phyloP scores from a whole-genome alignment of 2,797 vertebrate genomes.

The Columba guinea region DNA sequence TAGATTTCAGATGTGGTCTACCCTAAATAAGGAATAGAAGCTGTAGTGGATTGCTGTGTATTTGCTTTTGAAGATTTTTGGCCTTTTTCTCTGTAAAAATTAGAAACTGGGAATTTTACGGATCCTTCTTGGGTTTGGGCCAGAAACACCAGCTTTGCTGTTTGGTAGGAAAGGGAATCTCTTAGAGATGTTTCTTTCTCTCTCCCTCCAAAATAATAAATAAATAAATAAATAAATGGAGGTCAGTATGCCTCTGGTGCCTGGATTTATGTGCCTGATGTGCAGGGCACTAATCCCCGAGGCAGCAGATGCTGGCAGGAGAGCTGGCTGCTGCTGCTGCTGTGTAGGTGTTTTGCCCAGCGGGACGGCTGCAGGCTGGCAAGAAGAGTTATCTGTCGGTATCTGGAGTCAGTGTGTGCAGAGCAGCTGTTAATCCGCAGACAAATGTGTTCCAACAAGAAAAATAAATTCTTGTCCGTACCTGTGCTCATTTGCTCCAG shows the following conservation, averaged over 20 bases:
- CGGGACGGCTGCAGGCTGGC: not conserved
- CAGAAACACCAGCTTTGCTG: not conserved
- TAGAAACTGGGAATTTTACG: not conserved
- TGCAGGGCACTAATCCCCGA: rapidly evolving
- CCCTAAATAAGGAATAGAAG: not conserved
- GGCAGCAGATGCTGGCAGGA: not conserved
- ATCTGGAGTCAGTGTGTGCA: not conserved
- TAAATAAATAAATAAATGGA: not conserved
- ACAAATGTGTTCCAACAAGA: constrained; percentile 29
- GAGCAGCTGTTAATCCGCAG: not conserved
- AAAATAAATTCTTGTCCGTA: not conserved
- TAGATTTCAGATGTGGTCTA: not conserved
- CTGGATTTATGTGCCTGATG: not conserved
- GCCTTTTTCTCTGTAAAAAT: not conserved
- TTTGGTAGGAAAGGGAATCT: not conserved
- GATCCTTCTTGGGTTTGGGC: not conserved
- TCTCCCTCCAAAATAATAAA: not conserved
- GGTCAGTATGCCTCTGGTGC: not conserved
- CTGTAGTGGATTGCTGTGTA: not conserved
- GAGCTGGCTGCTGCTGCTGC: not conserved
- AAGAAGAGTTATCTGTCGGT: not conserved
- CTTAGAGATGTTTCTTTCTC: not conserved
- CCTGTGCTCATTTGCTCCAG: not conserved
- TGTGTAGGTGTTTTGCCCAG: not conserved
- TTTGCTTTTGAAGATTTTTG: constrained; percentile 16